These are phyloP conservation scores for Pseudomugil gertrudae DNA, from an alignment of 2,797 vertebrate genomes.

Conservation along the genomic window DNA sequence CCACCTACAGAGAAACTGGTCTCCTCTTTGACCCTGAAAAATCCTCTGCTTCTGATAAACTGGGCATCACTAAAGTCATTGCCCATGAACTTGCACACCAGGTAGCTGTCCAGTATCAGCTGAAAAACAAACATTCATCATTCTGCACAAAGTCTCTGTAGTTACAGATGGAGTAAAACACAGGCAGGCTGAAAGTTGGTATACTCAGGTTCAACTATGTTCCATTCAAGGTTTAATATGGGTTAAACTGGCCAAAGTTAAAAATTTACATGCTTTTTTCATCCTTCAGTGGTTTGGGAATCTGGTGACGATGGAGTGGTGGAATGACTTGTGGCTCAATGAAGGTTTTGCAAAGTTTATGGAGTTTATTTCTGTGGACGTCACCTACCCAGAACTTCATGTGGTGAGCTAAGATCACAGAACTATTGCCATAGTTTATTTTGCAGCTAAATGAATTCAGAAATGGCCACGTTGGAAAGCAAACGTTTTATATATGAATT, in stretches of 20 bases:
- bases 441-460: neutral
- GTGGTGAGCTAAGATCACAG: conserved; percentile 78
- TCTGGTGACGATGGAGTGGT: conserved; percentile 97
- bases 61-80: conserved; percentile 85
- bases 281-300: conserved; percentile 92
- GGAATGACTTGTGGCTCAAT: conserved; percentile 96
- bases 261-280: conserved; percentile 4
- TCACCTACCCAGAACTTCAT: conserved; percentile 90
- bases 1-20: conserved; percentile 87
- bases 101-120: conserved; percentile 59
- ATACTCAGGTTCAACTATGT: neutral
- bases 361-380: conserved; percentile 89
- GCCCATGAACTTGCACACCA: conserved; percentile 94
- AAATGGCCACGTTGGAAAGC: neutral
- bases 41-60: conserved; percentile 87
- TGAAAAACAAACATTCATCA: neutral
- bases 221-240: neutral
- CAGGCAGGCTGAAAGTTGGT: neutral
- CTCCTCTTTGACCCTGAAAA: conserved; percentile 86
- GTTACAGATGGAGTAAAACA: neutral
- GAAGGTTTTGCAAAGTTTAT: conserved; percentile 96
- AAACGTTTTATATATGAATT: neutral
- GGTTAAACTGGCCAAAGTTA: neutral
- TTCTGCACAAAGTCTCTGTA: neutral
- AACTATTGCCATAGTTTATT: neutral